A percentile compares a stretch with the other conserved stretches of the same genome.
Evolutionary conservation across 2,888 invertebrate genomes (phyloP).

Genomic region (Romanomermis culicivorax): DNA sequence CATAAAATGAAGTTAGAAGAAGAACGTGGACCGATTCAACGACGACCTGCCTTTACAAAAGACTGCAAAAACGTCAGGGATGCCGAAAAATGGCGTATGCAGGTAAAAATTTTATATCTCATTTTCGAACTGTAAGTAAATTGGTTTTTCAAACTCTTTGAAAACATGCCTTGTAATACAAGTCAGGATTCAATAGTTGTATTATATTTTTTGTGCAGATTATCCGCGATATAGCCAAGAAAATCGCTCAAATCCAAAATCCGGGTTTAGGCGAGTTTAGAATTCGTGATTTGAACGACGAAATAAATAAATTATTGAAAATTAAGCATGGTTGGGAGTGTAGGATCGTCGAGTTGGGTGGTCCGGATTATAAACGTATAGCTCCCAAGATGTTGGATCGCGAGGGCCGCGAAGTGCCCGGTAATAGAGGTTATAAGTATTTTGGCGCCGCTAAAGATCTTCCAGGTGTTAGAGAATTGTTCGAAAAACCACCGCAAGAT

Average conservation of each 20-base stretch:
- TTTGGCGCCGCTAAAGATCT: slow-evolving; percentile 94
- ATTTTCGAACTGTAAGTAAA: too few species aligned
- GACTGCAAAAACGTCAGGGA: slow-evolving; percentile 75
- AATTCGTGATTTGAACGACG: slow-evolving; percentile 90
- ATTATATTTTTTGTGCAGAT: too few species aligned
- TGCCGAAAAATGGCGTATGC: slow-evolving; percentile 85
- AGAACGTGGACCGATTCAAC: slow-evolving; percentile 37
- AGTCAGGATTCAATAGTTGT: too few species aligned
- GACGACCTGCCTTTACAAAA: slow-evolving; percentile 76
- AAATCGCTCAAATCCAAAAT: slow-evolving; percentile 96
- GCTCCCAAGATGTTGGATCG: slow-evolving; percentile 46
- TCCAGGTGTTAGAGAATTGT: slow-evolving; percentile 87
- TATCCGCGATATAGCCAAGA: slow-evolving; percentile 89
- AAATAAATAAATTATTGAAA: slow-evolving; percentile 85
- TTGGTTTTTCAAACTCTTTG: too few species aligned
- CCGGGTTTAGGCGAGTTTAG: slow-evolving; percentile 97
- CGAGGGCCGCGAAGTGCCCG: slow-evolving; percentile 87
- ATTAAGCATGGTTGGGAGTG: slow-evolving; percentile 70
- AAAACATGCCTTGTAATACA: too few species aligned
- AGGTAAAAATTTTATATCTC: too few species aligned
- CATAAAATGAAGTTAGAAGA: slow-evolving; percentile 82
- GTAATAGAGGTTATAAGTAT: slow-evolving; percentile 87
- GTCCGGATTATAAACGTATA: slow-evolving; percentile 47
- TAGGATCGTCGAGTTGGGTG: slow-evolving; percentile 78
- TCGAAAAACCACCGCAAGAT: slow-evolving; percentile 47